phyloP scores from a whole-genome alignment of 2,888 invertebrate species.

The Rhingia campestris region DNA sequence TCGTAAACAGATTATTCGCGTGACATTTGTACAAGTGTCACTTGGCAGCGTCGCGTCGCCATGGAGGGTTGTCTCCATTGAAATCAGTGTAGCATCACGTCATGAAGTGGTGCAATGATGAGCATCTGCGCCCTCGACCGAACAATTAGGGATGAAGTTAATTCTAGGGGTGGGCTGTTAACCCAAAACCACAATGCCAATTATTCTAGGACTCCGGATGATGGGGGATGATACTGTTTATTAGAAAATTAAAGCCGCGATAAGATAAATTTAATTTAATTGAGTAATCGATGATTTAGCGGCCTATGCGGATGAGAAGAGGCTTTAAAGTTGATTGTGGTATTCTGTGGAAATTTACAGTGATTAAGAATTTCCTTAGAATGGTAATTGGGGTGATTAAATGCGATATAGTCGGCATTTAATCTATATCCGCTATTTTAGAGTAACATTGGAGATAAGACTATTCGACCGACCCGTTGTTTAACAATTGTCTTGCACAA shows the following conservation, averaged over 20 bases:
- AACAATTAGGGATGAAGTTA: constrained; percentile 69
- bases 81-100: constrained; percentile 19
- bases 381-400: neutral
- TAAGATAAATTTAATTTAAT: constrained; percentile 50
- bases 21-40: constrained; percentile 72
- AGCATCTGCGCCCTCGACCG: constrained; percentile 63
- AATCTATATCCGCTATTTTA: too few species aligned
- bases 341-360: neutral
- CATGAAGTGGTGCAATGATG: constrained; percentile 47
- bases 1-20: constrained; percentile 59
- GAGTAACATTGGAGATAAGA: too few species aligned
- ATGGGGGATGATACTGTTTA: constrained; percentile 56
- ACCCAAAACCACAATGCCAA: constrained; percentile 17
- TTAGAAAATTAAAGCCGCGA: constrained; percentile 55
- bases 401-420: too few species aligned
- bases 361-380: neutral
- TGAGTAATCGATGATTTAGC: constrained; percentile 32
- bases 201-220: constrained; percentile 40
- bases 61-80: neutral
- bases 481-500: too few species aligned
- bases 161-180: constrained; percentile 50
- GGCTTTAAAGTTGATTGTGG: neutral
- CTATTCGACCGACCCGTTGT: too few species aligned
- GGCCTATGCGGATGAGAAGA: neutral
- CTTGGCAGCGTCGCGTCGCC: constrained; percentile 18